Evolutionary conservation across 2,888 invertebrate species (phyloP), one percentile per base, ranked within the genome.

Genomic region (Eueremaeus valkanovi): DNA sequence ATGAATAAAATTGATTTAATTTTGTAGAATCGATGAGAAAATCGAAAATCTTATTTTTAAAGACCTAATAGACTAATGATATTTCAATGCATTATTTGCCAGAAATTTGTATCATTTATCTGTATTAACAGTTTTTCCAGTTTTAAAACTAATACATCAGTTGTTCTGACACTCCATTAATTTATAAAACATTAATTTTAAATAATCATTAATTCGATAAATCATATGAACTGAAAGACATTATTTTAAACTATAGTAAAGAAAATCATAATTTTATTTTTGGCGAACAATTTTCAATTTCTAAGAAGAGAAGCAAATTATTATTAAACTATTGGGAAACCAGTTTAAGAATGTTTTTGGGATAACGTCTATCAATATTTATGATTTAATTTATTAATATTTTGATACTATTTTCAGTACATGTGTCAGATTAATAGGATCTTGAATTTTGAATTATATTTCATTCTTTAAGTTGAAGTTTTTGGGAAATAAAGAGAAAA

Each of bases 221-320:
- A 66, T 66, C 66, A 66, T 21, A 66, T 18, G 21, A 58, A 13
- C 2, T 24, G 11, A 58, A 58, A 29, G 9, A 36, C 11, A 40
- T 33, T 66, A 66, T n/a, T n/a, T n/a, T n/a, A n/a, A n/a, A n/a
- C n/a, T n/a, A n/a, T n/a, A n/a, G n/a, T n/a, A n/a, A n/a, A n/a
- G n/a, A n/a, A n/a, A n/a, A n/a, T n/a, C n/a, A n/a, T n/a, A n/a
- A n/a, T n/a, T n/a, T n/a, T n/a, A n/a, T n/a, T n/a, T n/a, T n/a
- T n/a, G n/a, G n/a, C n/a, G n/a, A n/a, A 66, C 16, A 66, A 66
- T 66, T 66, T 66, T 66, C 66, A 66, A 66, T 66, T 66, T 66
- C 18, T 24, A 33, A 63, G 33, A 63, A 11, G 11, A 36, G 21
- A n/a, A n/a, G 13, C 31, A 66, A 66, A 40, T 36, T 66, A 36